Evolutionary conservation across 2,113 vertebrate genomes (phyloP), one percentile per base, ranked within the genome.

Genomic region (Limnothrissa miodon): DNA sequence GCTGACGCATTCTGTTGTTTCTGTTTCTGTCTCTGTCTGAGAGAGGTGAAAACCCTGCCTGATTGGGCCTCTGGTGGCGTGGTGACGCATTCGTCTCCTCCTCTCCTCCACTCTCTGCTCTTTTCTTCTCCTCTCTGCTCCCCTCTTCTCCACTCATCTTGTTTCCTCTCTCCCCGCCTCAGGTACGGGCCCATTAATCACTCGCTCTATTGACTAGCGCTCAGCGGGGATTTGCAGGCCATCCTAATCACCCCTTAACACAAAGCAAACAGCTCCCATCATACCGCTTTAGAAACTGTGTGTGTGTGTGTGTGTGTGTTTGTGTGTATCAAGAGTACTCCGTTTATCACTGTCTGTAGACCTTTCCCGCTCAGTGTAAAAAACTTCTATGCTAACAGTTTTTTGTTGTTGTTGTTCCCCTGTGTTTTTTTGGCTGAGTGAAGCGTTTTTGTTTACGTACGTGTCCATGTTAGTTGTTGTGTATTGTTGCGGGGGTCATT

Each of bases 291-390:
- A 10, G 59, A 29, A 25, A 9, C 1, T n/a, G 21, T 9, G 45
- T 46, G 45, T 46, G 17, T 53, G 48, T 51, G 48, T 21, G 48
- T 78, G n/a, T 53, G 45, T 81, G 29, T 62, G 78, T 79, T 78
- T 78, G 17, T 83, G 79, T 48, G 46, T 48, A 10, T 66, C 59
- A 25, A 25, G 7, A 74, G 66, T 2, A 5, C 66, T 74, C 66
- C 29, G 17, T 87, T 84, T 23, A 56, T 80, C 81, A 19, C 56
- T 81, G 44, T 51, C 80, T 78, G 45, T 25, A 82, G 51, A 45
- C 6, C 19, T n/a, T 11, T 62, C 29, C 56, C 59, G 45, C 56
- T 1, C 36, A 78, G 33, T 53, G 42, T 51, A 13, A 9, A 39
- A 51, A 56, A 11, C 7, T 21, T 39, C 59, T 66, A 29, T 10